Evolutionary conservation across 2,888 invertebrate species (phyloP).

Genomic region (Tinea semifulvella): DNA sequence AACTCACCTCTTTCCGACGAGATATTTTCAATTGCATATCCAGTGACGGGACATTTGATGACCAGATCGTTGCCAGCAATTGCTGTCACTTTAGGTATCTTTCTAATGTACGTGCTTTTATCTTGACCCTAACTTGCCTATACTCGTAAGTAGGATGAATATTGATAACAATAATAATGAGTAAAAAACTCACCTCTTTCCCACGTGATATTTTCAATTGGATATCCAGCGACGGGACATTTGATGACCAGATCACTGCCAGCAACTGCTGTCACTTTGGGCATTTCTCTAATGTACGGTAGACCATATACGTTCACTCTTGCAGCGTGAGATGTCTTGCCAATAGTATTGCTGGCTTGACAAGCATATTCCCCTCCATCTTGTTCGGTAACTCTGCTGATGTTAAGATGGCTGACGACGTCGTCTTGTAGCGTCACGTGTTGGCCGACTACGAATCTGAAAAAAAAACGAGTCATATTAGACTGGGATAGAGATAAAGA

Average conservation of each 20-base stretch:
- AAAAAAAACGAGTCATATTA: neutral
- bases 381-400: conserved; percentile 86
- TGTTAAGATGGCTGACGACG: conserved; percentile 92
- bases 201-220: conserved; percentile 89
- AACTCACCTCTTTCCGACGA: too few species aligned
- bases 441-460: conserved; percentile 88
- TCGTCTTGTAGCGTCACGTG: conserved; percentile 92
- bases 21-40: too few species aligned
- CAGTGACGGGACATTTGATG: too few species aligned
- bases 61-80: conserved; percentile 85
- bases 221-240: conserved; percentile 90
- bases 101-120: too few species aligned
- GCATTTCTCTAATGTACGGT: conserved; percentile 88
- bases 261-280: conserved; percentile 86
- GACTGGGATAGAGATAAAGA: too few species aligned
- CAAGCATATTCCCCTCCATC: conserved; percentile 92
- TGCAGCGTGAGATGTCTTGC: conserved; percentile 82
- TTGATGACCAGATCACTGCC: conserved; percentile 85
- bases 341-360: conserved; percentile 83
- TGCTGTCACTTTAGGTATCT: too few species aligned
- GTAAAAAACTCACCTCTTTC: conserved; percentile 76
- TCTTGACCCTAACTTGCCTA: too few species aligned
- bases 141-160: too few species aligned
- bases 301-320: conserved; percentile 89
- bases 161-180: too few species aligned